Base-by-base conservation (phyloP, 2,888 invertebrate genomes). In the Lasioglossum villosulum region DNA sequence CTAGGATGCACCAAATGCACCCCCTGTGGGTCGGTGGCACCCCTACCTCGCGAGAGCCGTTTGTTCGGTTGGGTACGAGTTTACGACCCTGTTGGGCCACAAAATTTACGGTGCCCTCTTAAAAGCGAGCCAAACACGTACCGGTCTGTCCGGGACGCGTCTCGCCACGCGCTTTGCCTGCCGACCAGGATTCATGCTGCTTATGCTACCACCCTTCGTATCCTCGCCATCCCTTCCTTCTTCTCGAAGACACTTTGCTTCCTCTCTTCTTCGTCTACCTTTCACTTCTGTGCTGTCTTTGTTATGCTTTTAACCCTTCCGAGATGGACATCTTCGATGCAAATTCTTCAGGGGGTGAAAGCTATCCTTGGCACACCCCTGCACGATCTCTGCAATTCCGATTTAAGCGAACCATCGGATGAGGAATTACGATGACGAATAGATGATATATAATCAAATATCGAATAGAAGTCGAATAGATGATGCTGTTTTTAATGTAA, bases 51-150 rank as follows among this genome's bases (percentile, higher is more conserved):
- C 88, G 76, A 75, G 80, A 76, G 37, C 78, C 88, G 84, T 89
- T 90, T 89, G 86, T 89, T 84, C 82, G 52, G 70, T 42, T 34
- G 59, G 82, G 70, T 80, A 39, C 82, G 81, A 85, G 86, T 92
- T 90, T 88, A 91, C 88, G 89, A 88, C 83, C 93, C 93, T 88
- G 93, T 92, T 93, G 93, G 72, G 92, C 90, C 86, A 84, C 89
- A 89, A 92, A 93, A 93, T 93, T 93, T 93, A 93, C 92, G 88
- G 88, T 86, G 83, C 84, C 83, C 90, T 91, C 88, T 91, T 90
- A 89, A 87, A 92, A 91, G 77, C 90, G 89, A 92, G 91, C 86
- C 87, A 92, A 93, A 93, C 93, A 93, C 89, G 91, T 93, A 91
- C 84, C 86, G 88, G 80, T 82, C 82, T 73, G 78, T 77, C 59